These are phyloP conservation scores for Bujurquina vittata DNA, from an alignment of 2,113 vertebrate species.

Conservation along the genomic window DNA sequence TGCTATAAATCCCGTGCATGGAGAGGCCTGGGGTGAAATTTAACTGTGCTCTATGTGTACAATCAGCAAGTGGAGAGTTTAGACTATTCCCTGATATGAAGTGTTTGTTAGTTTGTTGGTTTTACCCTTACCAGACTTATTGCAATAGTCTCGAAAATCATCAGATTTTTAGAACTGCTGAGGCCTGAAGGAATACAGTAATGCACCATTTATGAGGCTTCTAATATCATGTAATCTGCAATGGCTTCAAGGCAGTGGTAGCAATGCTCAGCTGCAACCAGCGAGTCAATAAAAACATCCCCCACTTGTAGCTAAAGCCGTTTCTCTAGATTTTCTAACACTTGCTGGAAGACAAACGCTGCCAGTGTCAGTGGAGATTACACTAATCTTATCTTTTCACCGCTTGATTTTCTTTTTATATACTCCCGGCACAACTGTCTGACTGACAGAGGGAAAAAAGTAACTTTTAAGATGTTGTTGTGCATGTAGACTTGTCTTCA, in stretches of 20 bases:
- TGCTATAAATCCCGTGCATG: slow-evolving; percentile 18
- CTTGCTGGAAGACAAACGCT: not conserved
- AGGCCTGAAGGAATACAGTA: not conserved
- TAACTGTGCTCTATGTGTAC: not conserved
- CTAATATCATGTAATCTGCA: slow-evolving; percentile 25
- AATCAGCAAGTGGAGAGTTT: not conserved
- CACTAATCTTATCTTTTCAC: not conserved
- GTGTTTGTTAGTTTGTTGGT: not conserved
- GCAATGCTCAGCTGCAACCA: not conserved
- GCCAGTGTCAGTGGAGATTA: not conserved
- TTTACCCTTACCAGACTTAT: not conserved
- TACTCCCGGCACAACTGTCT: not conserved
- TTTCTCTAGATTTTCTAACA: not conserved
- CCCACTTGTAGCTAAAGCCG: not conserved
- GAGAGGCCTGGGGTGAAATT: slow-evolving; percentile 31
- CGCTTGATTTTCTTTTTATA: not conserved
- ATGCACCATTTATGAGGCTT: not conserved
- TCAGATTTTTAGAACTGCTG: not conserved
- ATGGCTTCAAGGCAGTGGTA: not conserved
- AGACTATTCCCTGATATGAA: not conserved
- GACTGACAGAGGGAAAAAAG: not conserved
- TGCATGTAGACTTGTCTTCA: slow-evolving; percentile 4
- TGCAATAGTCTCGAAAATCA: slow-evolving; percentile 1
- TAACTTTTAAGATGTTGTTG: not conserved
- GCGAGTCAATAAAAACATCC: not conserved